A percentile compares a stretch with the other conserved stretches of the same genome.
Conservation (phyloP, 2,888 invertebrate genomes). For the Melikaiella ostensackeni region DNA sequence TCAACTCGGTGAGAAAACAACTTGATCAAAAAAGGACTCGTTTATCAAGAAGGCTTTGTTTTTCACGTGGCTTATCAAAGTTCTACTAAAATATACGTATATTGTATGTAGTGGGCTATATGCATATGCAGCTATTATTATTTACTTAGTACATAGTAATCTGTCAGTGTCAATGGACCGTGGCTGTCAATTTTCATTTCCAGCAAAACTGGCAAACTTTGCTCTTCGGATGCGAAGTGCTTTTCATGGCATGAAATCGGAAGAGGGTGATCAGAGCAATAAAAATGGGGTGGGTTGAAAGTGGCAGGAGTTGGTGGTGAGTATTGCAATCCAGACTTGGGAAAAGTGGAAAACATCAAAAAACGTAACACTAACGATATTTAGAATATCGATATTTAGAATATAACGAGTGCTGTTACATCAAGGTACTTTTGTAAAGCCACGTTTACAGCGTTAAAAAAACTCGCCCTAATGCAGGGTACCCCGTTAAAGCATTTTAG, state of each 20-base stretch:
- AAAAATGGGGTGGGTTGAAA: neutral
- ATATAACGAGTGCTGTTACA: conserved; percentile 50
- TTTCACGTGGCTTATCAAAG: conserved; percentile 62
- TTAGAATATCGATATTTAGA: conserved; percentile 45
- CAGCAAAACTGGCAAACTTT: conserved; percentile 38
- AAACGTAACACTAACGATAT: conserved; percentile 44
- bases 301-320: conserved; percentile 41
- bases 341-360: conserved; percentile 46
- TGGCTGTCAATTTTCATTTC: conserved; percentile 56
- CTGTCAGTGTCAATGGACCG: conserved; percentile 69
- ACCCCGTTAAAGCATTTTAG: conserved; percentile 72
- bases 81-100: conserved; percentile 75
- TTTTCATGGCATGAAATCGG: neutral
- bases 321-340: conserved; percentile 61
- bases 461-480: conserved; percentile 61
- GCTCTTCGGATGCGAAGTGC: conserved; percentile 28
- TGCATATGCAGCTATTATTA: conserved; percentile 72
- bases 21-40: neutral
- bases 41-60: conserved; percentile 54
- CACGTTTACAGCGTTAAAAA: conserved; percentile 64
- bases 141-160: conserved; percentile 67
- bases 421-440: conserved; percentile 73
- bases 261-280: neutral
- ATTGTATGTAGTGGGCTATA: conserved; percentile 71
- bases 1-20: neutral